Base-by-base conservation (phyloP, 2,797 vertebrate species). In the Amphiprion clarkii region DNA sequence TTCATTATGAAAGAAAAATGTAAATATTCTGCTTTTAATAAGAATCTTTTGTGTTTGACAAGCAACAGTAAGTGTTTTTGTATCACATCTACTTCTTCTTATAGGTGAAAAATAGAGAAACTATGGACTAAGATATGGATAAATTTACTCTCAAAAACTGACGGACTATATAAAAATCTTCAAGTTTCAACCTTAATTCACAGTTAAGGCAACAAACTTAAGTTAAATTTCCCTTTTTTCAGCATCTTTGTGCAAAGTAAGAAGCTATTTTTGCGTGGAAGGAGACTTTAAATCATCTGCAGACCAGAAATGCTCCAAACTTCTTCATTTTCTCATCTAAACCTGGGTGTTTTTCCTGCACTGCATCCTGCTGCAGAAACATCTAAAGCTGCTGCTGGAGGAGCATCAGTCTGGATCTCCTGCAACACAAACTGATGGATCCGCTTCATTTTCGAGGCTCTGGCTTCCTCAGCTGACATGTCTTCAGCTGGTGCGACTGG, bases 291-390 rank as follows among this genome's bases (percentile, higher is more conserved):
- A 36, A 36, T 2, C 33, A 33, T n/a, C 46, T n/a, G 17, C 19
- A 49, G 19, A 49, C 33, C 31, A 33, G 19, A 11, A 51, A 51
- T 7, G 10, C 39, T 13, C n/a, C n/a, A 5, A 6, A 49, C 29
- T 67, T 64, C 16, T 46, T 6, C 19, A 11, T 46, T 9, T 46
- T 9, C 19, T 31, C 8, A 10, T 7, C 54, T 25, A 12, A 17
- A 21, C 0, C 46, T 21, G 46, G 25, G 36, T 17, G 46, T 29
- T 23, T 36, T 6, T 17, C 57, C 46, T 74, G 25, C 56, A 7
- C 54, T 25, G n/a, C 55, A 31, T n/a, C 39, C 64, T 66, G 60
- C 63, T 65, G 68, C 72, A 72, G 71, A 68, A 48, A 48, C 54
- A 64, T 23, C 16, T 9, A 17, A 60, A 0, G 13, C 48, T 29